Base-by-base conservation (phyloP, 2,888 invertebrate genomes). In the Muscina levida region DNA sequence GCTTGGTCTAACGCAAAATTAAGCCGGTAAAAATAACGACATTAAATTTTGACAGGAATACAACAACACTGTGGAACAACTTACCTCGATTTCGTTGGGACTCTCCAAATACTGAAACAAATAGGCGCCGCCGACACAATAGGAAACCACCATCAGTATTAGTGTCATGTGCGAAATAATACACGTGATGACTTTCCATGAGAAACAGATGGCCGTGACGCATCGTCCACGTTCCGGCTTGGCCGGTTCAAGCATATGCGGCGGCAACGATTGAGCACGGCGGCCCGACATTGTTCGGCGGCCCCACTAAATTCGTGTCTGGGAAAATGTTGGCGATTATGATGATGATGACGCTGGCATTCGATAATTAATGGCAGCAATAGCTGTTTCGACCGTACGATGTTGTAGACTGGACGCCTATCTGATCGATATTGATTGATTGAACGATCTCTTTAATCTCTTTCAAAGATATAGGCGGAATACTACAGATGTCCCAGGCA, bases 111-210 rank as follows among this genome's bases (percentile, higher is more conserved):
- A 92, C 89, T 95, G 94, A 91, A 97, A 97, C 77, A 96, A 94
- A 88, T 95, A 94, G 15, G 97, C 97, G 8, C 97, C 97, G 73
- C 96, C 93, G 85, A 97, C 93, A 91, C 97, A 97, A 91, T 97
- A 97, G 37, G 95, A 95, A 82, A 97, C 96, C 84, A 97, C 97
- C 88, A 97, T 91, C 79, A 96, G 94, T 85, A 97, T 94, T 86
- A 97, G 93, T 85, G 96, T 95, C 86, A 97, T 95, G 92, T 97
- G 97, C 0, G 96, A 96, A 88, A 97, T 95, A 84, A 97, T 92
- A 91, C 96, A 97, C 72, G 96, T 95, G 88, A 95, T 93, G 56
- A 82, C 93, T 91, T 95, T 95, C 94, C 96, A 95, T 56, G 94
- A 91, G 77, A 90, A 87, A 74, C 91, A 91, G 79, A 91, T 88